Evolutionary conservation across 64 coral and sea anemone genomes (phyloP).

Genomic region (Trachythela sp.): DNA sequence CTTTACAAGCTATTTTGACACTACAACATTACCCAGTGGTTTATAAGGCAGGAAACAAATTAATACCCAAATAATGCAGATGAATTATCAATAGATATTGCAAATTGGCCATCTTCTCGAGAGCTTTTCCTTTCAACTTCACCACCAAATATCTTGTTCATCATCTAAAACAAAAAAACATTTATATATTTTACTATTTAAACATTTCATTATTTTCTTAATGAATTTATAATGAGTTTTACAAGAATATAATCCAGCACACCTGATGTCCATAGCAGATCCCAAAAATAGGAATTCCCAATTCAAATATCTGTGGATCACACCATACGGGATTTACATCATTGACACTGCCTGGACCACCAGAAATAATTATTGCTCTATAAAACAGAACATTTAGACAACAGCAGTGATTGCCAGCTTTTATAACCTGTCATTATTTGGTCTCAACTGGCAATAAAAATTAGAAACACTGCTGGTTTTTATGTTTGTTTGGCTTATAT

Average conservation of each 20-base stretch:
- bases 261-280: slow-evolving; percentile 99
- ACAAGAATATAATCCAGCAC: neutral
- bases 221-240: no score
- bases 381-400: neutral
- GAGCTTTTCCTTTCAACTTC: slow-evolving; percentile 76
- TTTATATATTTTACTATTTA: no score
- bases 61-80: slow-evolving; percentile 78
- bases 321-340: slow-evolving; percentile 83
- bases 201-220: no score
- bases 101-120: slow-evolving; percentile 93
- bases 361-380: slow-evolving; percentile 98
- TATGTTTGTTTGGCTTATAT: no score
- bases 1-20: neutral
- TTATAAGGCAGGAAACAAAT: neutral
- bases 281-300: slow-evolving; percentile 83
- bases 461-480: no score
- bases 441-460: no score
- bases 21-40: neutral
- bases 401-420: no score
- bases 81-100: slow-evolving; percentile 58
- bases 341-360: slow-evolving; percentile 94
- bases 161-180: slow-evolving; percentile 51
- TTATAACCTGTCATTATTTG: no score
- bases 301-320: slow-evolving; percentile 80
- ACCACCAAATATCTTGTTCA: slow-evolving; percentile 92